Evolutionary conservation across 2,113 vertebrate genomes (phyloP).

Genomic region (mouse (Mus musculus)): GRCm39 chr8:81511501-81512000

Average conservation of each 20-base stretch:
- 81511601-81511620: constrained; percentile 70
- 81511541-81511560: constrained; percentile 97
- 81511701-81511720: constrained; percentile 47
- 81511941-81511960: not conserved
- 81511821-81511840: constrained; percentile 70
- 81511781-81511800: constrained; percentile 98
- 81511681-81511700: not conserved
- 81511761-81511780: constrained; percentile 96
- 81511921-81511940: not conserved
- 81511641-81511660: constrained; percentile 24
- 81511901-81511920: not conserved
- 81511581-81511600: constrained; percentile 81
- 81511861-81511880: not conserved
- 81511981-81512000: not conserved
- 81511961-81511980: not conserved
- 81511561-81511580: constrained; percentile 87
- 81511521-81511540: constrained; percentile 92
- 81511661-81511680: not conserved
- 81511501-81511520: constrained; percentile 99
- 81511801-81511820: constrained; percentile 97
- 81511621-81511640: not conserved
- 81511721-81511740: constrained; percentile 96
- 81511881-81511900: not conserved
- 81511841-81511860: not conserved
- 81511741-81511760: constrained; percentile 96